phyloP scores from a whole-genome alignment of 2,113 vertebrate genomes.

The Pseudonaja textilis region DNA sequence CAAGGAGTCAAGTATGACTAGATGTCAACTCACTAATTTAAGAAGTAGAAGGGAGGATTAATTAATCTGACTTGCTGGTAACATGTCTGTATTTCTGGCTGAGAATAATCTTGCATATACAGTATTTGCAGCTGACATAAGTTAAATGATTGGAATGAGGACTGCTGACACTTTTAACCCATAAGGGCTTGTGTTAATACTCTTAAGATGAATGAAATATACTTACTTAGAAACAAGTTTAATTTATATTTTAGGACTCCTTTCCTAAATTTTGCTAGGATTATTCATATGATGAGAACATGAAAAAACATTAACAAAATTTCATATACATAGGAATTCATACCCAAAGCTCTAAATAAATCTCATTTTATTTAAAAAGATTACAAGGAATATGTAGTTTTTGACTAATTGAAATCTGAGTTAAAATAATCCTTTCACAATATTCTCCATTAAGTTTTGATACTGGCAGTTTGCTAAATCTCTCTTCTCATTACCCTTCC shows the following conservation, averaged over 20 bases:
- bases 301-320: background rate
- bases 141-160: background rate
- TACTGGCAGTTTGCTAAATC: background rate
- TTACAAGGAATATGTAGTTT: background rate
- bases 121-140: background rate
- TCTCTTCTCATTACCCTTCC: background rate
- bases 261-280: background rate
- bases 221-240: background rate
- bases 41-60: background rate
- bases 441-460: constrained; percentile 9
- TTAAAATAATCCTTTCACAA: background rate
- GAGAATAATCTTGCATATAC: background rate
- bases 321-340: background rate
- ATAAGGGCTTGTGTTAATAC: background rate
- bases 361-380: background rate
- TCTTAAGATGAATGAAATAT: background rate
- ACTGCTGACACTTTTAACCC: background rate
- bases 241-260: background rate
- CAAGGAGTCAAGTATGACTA: background rate
- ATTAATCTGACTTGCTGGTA: background rate
- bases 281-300: background rate
- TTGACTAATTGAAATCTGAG: background rate
- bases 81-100: background rate
- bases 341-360: background rate
- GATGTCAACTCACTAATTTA: background rate